These are phyloP conservation scores for Cichladusa arquata DNA, from an alignment of 2,113 vertebrate species.

Conservation along the genomic window DNA sequence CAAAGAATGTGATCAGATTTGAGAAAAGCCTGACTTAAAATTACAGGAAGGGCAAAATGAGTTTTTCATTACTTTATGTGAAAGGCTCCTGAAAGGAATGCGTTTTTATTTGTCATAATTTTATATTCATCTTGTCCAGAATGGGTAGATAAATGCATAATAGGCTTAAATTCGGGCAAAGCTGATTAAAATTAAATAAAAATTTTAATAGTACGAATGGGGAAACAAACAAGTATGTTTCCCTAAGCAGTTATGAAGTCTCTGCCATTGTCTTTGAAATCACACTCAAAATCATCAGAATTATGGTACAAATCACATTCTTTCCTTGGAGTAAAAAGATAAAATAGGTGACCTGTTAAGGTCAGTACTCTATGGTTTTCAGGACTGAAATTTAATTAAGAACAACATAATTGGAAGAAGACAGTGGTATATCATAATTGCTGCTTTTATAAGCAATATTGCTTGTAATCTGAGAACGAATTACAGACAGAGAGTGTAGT, in stretches of 20 bases:
- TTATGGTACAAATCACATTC: background rate
- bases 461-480: background rate
- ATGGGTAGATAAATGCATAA: background rate
- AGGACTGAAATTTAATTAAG: background rate
- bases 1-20: background rate
- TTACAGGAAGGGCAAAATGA: background rate
- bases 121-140: background rate
- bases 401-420: background rate
- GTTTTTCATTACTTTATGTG: background rate
- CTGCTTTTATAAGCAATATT: background rate
- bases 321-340: background rate
- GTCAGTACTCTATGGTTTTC: background rate
- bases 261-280: background rate
- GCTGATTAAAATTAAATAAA: background rate
- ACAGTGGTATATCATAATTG: background rate
- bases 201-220: rapidly evolving
- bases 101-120: background rate
- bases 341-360: background rate
- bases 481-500: background rate
- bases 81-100: background rate
- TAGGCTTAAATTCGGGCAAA: background rate
- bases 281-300: background rate
- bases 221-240: background rate
- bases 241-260: background rate
- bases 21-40: background rate